A percentile compares a stretch with the other conserved stretches of the same genome.
Evolutionary conservation across 1,140 invertebrate species (phyloP).

Genomic region (Heliconius hermathena): DNA sequence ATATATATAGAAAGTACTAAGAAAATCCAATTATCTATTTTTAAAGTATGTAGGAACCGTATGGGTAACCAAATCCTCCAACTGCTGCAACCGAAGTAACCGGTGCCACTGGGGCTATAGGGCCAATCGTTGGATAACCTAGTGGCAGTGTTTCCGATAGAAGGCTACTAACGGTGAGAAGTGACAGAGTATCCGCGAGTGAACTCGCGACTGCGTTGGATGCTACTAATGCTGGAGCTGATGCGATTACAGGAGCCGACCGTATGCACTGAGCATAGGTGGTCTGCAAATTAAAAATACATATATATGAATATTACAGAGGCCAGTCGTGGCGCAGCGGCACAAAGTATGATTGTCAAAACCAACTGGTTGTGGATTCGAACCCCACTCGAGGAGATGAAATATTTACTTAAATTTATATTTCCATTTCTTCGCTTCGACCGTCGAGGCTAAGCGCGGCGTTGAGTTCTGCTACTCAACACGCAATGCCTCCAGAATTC

Average conservation of each 20-base stretch:
- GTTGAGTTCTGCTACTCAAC: too few species aligned
- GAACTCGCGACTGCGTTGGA: conserved; percentile 51
- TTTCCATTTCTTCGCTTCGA: too few species aligned
- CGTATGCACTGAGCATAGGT: conserved; percentile 40
- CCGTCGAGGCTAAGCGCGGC: too few species aligned
- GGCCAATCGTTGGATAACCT: conserved; percentile 23
- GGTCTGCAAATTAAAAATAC: conserved; percentile 34
- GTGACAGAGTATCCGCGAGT: conserved; percentile 63
- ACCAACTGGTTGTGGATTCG: too few species aligned
- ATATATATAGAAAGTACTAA: too few species aligned
- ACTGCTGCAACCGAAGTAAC: conserved; percentile 33
- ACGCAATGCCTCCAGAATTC: too few species aligned
- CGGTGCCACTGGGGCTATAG: conserved; percentile 17
- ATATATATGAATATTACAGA: too few species aligned
- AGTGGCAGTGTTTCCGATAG: conserved; percentile 61
- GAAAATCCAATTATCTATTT: neutral
- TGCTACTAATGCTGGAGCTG: conserved; percentile 18
- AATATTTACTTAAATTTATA: too few species aligned
- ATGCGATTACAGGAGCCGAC: conserved; percentile 11
- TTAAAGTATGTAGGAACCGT: conserved; percentile 34
- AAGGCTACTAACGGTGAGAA: conserved; percentile 66
- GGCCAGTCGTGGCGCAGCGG: too few species aligned
- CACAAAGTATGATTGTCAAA: too few species aligned
- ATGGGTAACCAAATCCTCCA: conserved; percentile 39
- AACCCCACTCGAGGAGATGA: too few species aligned